A percentile compares a stretch with the other conserved stretches of the same genome.
These are phyloP conservation scores for Alcis repandata DNA, from an alignment of 2,888 invertebrate genomes.

Conservation along the genomic window DNA sequence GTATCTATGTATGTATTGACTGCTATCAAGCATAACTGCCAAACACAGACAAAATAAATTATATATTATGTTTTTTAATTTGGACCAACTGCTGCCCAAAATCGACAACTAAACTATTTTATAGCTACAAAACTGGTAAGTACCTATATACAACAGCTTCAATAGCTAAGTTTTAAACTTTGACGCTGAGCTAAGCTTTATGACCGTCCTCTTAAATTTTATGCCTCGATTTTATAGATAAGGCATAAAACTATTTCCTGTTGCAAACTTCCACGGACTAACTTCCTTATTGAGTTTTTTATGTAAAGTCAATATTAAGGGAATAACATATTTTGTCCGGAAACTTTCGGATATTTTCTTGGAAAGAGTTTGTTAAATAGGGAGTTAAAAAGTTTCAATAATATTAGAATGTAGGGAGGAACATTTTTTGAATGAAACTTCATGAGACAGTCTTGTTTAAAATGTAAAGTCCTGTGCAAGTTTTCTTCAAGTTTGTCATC, in stretches of 20 bases:
- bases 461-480: too few species aligned
- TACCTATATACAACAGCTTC: background rate
- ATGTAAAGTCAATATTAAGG: slow-evolving; percentile 31
- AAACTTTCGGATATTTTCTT: slow-evolving; percentile 20
- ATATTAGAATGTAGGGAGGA: background rate
- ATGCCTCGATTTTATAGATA: slow-evolving; percentile 13
- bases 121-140: too few species aligned
- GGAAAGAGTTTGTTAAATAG: slow-evolving; percentile 23
- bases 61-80: too few species aligned
- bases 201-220: background rate
- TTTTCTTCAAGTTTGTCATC: too few species aligned
- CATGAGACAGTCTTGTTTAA: too few species aligned
- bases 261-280: slow-evolving; percentile 20
- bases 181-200: background rate
- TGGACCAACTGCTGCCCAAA: too few species aligned
- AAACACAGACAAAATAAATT: too few species aligned
- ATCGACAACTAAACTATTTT: too few species aligned
- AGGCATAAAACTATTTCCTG: slow-evolving; percentile 21
- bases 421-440: background rate
- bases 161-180: background rate
- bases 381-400: slow-evolving; percentile 13
- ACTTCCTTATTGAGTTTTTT: slow-evolving; percentile 25
- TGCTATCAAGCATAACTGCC: too few species aligned
- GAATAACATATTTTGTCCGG: slow-evolving; percentile 34
- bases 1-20: too few species aligned